Base-by-base conservation (phyloP, 92 coral and sea anemone species). In the Siderastrea radians region DNA sequence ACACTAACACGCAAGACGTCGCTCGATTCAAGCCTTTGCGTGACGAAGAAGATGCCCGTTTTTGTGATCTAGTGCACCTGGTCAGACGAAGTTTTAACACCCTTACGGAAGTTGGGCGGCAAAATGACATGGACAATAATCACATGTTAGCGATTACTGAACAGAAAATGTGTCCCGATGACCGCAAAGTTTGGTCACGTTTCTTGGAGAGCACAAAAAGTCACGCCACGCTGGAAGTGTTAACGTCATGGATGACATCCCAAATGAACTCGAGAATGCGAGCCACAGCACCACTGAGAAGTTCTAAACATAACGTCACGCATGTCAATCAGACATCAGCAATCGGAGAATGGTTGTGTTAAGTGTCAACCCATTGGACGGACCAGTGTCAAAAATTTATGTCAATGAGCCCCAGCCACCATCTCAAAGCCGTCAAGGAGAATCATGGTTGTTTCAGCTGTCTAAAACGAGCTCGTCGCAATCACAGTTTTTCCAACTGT, bases 21-120 rank as follows among this genome's bases (percentile, higher is more conserved):
- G 44, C 80, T 49, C n/a, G 75, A 87, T 68, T 78, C 79, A 10
- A 80, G 91, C 61, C 85, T 58, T 87, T n/a, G 76, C 38, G 74
- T 44, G 77, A 81, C 50, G 91, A 61, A 3, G 94, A 91, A 81
- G 94, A 86, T 62, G 79, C 94, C 62, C 84, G 94, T 3, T 91
- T 91, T 59, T 86, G 94, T 81, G 94, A 90, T 47, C 59, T 86
- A 73, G 90, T 83, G 11, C 93, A 90, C 12, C 74, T 90, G 26
- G 85, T 70, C 15, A 83, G 86, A 63, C 74, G 89, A 82, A 44
- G 92, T 63, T 83, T 75, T 47, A 91, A 91, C 62, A 77, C 87
- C 11, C 83, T 91, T 4, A 68, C 73, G 75, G 91, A 91, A 63
- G 91, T 87, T 8, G 86, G 86, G 54, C 81, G 89, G 19, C 86